Conservation (phyloP, 2,888 invertebrate genomes). For the Pandemis corylana region DNA sequence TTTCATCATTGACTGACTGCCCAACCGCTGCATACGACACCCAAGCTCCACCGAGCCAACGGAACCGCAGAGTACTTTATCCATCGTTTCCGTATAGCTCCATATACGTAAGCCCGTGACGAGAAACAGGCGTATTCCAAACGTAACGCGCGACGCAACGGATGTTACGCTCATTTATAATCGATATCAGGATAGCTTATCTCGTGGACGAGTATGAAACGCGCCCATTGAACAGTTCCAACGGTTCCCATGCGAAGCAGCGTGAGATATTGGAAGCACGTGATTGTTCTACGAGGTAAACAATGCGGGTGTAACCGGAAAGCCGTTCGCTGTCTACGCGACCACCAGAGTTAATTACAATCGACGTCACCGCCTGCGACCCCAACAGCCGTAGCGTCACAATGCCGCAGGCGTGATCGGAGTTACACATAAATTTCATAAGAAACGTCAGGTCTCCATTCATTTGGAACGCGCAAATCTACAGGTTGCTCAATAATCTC, state of each 20-base stretch:
- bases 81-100: constrained; percentile 28
- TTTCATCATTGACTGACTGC: constrained; percentile 30
- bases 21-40: constrained; percentile 43
- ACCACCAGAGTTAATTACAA: constrained; percentile 74
- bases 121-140: constrained; percentile 25
- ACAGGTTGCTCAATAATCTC: constrained; percentile 64
- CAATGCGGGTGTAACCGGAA: constrained; percentile 55
- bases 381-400: constrained; percentile 32
- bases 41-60: constrained; percentile 43
- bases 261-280: constrained; percentile 46
- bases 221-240: constrained; percentile 3
- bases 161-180: constrained; percentile 52
- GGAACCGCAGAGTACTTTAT: constrained; percentile 50
- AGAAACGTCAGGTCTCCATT: constrained; percentile 65
- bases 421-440: constrained; percentile 68
- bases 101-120: constrained; percentile 34
- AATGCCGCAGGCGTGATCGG: constrained; percentile 47
- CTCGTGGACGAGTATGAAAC: constrained; percentile 33
- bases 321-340: constrained; percentile 56
- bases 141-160: constrained; percentile 24
- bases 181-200: constrained; percentile 50
- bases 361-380: constrained; percentile 60
- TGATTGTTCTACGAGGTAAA: constrained; percentile 59
- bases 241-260: constrained; percentile 24
- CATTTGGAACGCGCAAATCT: constrained; percentile 65